Conservation (phyloP, 2,888 invertebrate genomes). For the Melieria crassipennis region DNA sequence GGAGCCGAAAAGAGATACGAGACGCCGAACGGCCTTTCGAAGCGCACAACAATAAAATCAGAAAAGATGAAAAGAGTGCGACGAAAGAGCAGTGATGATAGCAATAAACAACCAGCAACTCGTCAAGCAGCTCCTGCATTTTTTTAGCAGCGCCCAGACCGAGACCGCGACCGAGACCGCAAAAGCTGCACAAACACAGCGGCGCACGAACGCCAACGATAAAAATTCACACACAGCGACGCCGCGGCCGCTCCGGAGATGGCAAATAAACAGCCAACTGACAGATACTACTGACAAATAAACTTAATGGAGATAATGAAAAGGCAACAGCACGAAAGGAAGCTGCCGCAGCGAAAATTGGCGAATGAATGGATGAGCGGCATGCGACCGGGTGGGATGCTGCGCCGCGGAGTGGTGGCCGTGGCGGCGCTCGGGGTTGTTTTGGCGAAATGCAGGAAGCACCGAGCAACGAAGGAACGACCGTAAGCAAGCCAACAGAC, state of each 20-base stretch:
- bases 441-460: not conserved
- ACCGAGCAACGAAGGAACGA: conserved; percentile 22
- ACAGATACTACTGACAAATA: conserved; percentile 26
- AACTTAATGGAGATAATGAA: conserved; percentile 35
- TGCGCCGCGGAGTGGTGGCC: conserved; percentile 25
- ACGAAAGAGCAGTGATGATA: conserved; percentile 16
- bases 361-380: conserved; percentile 52
- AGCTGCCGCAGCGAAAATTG: conserved; percentile 16
- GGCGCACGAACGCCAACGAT: conserved; percentile 15
- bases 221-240: conserved; percentile 17
- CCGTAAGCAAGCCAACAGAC: not conserved
- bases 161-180: conserved; percentile 33
- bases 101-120: conserved; percentile 31
- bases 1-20: conserved; percentile 26
- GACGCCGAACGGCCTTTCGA: conserved; percentile 21
- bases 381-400: conserved; percentile 3
- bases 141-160: conserved; percentile 50
- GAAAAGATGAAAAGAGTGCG: conserved; percentile 31
- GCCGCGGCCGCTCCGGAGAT: conserved; percentile 2
- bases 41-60: conserved; percentile 27
- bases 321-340: conserved; percentile 6
- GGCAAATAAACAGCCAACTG: conserved; percentile 1
- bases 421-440: too few relatives aligned
- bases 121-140: conserved; percentile 55
- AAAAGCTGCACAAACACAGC: conserved; percentile 33